A percentile compares a stretch with the other conserved stretches of the same genome.
Conservation (phyloP, 2,797 vertebrate species). For the Cyprinodon diabolis region DNA sequence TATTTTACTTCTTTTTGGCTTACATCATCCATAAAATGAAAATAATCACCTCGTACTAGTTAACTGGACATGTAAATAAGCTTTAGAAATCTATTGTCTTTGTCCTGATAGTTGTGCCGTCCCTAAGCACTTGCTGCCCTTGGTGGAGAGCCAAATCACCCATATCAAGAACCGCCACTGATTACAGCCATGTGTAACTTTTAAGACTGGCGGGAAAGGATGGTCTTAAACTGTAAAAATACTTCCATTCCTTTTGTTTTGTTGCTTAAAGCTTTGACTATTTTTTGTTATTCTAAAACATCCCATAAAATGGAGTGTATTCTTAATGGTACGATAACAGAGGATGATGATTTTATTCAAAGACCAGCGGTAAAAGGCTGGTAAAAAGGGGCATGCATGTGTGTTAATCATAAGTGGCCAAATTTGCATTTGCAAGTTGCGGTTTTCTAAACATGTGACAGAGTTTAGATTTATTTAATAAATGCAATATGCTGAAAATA, state of each 20-base stretch:
- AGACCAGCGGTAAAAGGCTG: conserved; percentile 23
- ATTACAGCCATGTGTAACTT: neutral
- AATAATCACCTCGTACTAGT: neutral
- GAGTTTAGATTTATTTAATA: conserved; percentile 22
- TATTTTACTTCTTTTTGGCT: neutral
- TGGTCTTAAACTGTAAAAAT: conserved; percentile 7
- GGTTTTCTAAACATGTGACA: neutral
- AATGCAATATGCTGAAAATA: neutral
- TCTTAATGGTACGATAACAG: conserved; percentile 22
- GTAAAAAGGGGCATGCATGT: conserved; percentile 3
- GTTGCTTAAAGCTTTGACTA: conserved; percentile 16
- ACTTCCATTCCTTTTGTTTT: conserved; percentile 24
- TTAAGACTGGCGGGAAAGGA: conserved; percentile 20
- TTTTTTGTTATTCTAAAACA: conserved; percentile 33
- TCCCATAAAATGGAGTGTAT: conserved; percentile 33
- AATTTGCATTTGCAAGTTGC: conserved; percentile 19
- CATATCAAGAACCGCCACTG: neutral
- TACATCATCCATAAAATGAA: neutral
- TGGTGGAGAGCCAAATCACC: neutral
- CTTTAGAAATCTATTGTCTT: neutral
- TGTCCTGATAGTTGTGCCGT: neutral
- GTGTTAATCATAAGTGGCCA: conserved; percentile 4
- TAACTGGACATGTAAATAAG: neutral
- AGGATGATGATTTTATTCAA: conserved; percentile 1
- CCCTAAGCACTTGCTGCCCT: neutral